A percentile compares a stretch with the other conserved stretches of the same genome.
Evolutionary conservation across 2,113 vertebrate genomes (phyloP).

Genomic region (Fulica atra): DNA sequence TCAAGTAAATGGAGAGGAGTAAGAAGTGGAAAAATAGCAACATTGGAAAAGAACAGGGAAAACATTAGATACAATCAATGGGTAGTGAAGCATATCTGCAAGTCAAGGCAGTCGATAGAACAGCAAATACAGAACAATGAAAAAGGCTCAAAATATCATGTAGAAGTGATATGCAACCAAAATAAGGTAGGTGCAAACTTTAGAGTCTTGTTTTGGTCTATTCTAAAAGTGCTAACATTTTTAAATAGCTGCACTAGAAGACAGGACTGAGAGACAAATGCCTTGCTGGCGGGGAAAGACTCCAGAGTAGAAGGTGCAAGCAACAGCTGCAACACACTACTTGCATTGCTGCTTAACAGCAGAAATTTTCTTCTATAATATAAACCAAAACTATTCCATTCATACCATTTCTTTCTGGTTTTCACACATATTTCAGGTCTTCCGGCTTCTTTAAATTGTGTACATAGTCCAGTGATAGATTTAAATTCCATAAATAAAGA

Average conservation of each 20-base stretch:
- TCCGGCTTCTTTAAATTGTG: neutral
- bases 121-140: constrained; percentile 12
- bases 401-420: neutral
- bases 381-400: neutral
- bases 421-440: neutral
- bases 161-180: neutral
- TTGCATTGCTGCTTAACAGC: neutral
- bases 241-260: neutral
- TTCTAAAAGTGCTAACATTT: neutral
- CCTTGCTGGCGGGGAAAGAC: neutral
- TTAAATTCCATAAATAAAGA: neutral
- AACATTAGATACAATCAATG: constrained; percentile 45
- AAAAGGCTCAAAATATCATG: neutral
- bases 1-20: constrained; percentile 17
- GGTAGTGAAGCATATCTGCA: constrained; percentile 16
- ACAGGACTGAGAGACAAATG: neutral
- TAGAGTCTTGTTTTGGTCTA: neutral
- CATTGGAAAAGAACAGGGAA: constrained; percentile 24
- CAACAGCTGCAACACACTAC: neutral
- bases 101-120: constrained; percentile 3
- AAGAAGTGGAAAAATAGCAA: constrained; percentile 51
- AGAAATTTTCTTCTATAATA: neutral
- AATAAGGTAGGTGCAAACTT: neutral
- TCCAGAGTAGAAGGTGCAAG: neutral
- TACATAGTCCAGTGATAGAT: neutral